phyloP scores from a whole-genome alignment of 2,113 vertebrate species.

The Excalfactoria chinensis region DNA sequence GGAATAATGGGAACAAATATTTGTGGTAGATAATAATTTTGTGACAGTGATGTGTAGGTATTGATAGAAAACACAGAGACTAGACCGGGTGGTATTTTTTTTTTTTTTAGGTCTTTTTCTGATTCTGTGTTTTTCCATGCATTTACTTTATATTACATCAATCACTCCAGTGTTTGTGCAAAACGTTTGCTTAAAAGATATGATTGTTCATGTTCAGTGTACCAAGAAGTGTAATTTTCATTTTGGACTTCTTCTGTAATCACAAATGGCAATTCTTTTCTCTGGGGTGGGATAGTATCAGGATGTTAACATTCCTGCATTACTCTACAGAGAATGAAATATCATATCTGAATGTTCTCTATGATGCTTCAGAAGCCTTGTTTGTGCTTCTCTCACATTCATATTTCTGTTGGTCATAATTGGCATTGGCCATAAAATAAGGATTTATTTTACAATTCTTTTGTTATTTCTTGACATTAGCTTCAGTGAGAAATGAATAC shows the following conservation, averaged over 20 bases:
- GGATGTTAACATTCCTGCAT: neutral
- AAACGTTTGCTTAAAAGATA: neutral
- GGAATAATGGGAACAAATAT: neutral
- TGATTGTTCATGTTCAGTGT: neutral
- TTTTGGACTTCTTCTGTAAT: neutral
- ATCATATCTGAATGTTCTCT: neutral
- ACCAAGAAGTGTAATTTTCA: neutral
- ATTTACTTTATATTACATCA: neutral
- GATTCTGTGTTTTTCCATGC: neutral
- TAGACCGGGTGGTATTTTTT: neutral
- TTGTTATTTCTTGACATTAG: neutral
- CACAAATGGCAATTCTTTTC: neutral
- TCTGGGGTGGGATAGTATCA: neutral
- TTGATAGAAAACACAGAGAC: neutral
- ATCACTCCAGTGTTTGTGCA: neutral
- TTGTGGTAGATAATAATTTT: neutral
- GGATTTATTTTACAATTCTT: neutral
- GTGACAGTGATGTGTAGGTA: neutral
- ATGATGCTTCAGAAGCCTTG: neutral
- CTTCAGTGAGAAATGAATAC: neutral
- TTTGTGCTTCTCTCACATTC: neutral
- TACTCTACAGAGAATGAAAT: neutral
- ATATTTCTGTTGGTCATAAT: neutral
- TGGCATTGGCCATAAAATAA: neutral
- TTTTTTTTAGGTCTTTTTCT: neutral